phyloP scores from a whole-genome alignment of 2,797 vertebrate species.

The Phylloscopus collybita region DNA sequence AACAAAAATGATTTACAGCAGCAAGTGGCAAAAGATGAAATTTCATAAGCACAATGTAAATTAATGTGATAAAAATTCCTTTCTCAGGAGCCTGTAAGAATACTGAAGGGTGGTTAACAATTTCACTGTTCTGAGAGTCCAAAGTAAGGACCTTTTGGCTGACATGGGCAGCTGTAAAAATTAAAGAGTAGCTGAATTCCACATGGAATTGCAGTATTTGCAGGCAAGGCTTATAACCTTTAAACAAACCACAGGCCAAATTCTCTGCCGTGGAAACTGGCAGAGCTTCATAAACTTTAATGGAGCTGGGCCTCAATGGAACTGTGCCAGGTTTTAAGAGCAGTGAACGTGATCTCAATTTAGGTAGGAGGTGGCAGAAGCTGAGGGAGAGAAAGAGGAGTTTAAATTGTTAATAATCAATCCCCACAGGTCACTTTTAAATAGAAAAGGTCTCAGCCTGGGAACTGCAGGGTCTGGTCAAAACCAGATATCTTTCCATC shows the following conservation, averaged over 20 bases:
- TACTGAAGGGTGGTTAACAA: not conserved
- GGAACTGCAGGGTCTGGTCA: not conserved
- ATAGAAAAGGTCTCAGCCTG: not conserved
- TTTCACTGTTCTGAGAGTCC: not conserved
- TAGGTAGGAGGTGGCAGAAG: not conserved
- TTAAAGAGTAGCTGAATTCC: slow-evolving; percentile 5
- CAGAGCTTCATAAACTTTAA: slow-evolving; percentile 32
- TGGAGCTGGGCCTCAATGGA: not conserved
- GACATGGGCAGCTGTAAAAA: not conserved
- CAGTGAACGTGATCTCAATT: not conserved
- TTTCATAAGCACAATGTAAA: not conserved
- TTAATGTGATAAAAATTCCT: not conserved
- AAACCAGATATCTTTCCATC: not conserved
- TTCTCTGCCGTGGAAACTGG: slow-evolving; percentile 18
- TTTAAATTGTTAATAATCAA: not conserved
- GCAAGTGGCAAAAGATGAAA: not conserved
- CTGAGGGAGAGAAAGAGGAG: not conserved
- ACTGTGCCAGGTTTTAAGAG: not conserved
- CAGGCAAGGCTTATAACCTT: slow-evolving; percentile 22
- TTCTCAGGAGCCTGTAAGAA: not conserved
- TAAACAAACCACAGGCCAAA: slow-evolving; percentile 9
- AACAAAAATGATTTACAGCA: not conserved
- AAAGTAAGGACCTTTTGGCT: not conserved
- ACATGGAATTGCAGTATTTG: not conserved
- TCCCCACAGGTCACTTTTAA: not conserved